These are phyloP conservation scores for Monochamus alternatus DNA, from an alignment of 2,888 invertebrate species.

Conservation along the genomic window DNA sequence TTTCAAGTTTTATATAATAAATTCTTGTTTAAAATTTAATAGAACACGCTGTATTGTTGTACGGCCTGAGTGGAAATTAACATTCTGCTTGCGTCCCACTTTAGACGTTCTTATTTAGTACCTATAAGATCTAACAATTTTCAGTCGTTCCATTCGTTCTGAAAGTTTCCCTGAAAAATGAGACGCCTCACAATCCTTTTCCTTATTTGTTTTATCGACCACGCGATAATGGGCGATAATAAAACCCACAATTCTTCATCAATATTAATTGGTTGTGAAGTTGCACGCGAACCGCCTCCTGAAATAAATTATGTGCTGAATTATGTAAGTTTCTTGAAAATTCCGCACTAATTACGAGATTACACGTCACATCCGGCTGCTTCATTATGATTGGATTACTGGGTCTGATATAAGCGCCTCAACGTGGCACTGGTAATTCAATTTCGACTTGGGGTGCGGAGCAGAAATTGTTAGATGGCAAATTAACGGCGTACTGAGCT, in stretches of 20 bases:
- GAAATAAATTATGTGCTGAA: conserved; percentile 13
- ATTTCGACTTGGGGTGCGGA: conserved; percentile 15
- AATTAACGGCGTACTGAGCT: too few species aligned
- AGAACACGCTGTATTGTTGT: too few species aligned
- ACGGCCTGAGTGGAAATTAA: too few species aligned
- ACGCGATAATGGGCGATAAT: not conserved
- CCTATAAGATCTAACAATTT: too few species aligned
- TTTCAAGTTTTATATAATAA: too few species aligned
- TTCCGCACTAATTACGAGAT: conserved; percentile 14
- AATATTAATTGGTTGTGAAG: conserved; percentile 4
- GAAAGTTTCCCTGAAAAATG: too few species aligned
- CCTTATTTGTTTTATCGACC: not conserved
- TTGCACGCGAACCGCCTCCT: conserved; percentile 1
- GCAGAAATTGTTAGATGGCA: not conserved
- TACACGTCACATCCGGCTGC: conserved; percentile 17
- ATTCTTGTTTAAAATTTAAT: too few species aligned
- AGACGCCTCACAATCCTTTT: not conserved
- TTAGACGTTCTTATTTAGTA: too few species aligned
- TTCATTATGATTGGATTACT: conserved; percentile 12
- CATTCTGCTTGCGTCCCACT: too few species aligned
- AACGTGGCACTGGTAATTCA: conserved; percentile 4
- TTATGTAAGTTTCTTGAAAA: conserved; percentile 22
- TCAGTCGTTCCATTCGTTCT: too few species aligned
- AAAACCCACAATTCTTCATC: not conserved
- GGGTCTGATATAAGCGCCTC: conserved; percentile 5